Evolutionary conservation across 1,140 invertebrate species (phyloP), one percentile per base, ranked within the genome.

Genomic region (Trachelipus rathkii): DNA sequence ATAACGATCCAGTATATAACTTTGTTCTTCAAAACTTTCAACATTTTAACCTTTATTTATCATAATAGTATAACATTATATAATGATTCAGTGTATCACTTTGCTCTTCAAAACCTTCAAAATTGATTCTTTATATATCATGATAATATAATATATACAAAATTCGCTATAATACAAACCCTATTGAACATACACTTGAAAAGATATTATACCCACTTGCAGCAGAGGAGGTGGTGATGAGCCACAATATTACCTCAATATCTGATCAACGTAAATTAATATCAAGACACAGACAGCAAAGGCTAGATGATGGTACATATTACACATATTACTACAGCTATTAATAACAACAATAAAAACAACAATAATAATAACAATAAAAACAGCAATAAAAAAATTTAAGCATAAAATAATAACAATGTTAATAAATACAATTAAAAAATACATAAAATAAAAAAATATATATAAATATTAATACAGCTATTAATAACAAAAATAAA

Each of bases 251-350:
- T 19, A 72, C 10, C 3, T 45, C n/a, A 72, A 1, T 10, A 45
- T n/a, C 44, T 15, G 71, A 72, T 4, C 71, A 44, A 72, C 11
- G 11, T 19, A 60, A 19, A 4, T 60, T 60, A 13, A 60, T 8
- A 60, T 60, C 50, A 8, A 19, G 50, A 60, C 50, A 60, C 50
- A 60, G 50, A 19, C 50, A 60, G 19, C 50, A 60, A 60, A 60
- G 50, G 50, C 50, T 60, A 60, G 8, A 60, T 60, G 50, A 60
- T 13, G 50, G 50, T 60, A 60, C 50, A 60, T 15, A 60, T 60
- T 1, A 4, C 50, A 60, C 50, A 13, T 15, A 60, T 60, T 15
- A 60, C 11, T 15, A 19, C 50, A 15, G 19, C 2, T 15, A 60
- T 15, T 15, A 60, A 60, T 15, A 60, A 60, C 11, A 15, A 60